Percentiles rank a stretch among this genome's conserved stretches.
phyloP scores from a whole-genome alignment of 1,140 invertebrate species.

The Microplitis demolitor region DNA sequence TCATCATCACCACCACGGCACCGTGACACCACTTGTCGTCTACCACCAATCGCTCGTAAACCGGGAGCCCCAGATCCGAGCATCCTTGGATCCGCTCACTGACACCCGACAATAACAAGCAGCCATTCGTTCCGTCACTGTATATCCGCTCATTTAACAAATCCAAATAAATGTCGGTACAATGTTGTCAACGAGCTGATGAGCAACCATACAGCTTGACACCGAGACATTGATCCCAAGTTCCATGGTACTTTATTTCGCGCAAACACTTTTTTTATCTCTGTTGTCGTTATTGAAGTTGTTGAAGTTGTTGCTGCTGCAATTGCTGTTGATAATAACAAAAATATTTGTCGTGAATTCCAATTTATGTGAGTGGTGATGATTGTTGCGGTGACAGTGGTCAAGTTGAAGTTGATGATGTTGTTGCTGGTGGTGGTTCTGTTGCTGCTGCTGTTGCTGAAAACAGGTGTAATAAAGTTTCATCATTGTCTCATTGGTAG shows the following conservation, averaged over 20 bases:
- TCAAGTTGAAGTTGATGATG: not conserved
- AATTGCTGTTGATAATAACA: not conserved
- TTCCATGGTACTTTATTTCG: not conserved
- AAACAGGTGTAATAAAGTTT: slow-evolving; percentile 14
- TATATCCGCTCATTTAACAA: slow-evolving; percentile 20
- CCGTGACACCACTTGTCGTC: no score
- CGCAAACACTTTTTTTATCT: not conserved
- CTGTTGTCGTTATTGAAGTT: not conserved
- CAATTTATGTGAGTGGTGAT: not conserved
- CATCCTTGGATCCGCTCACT: not conserved
- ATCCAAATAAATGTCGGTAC: slow-evolving; percentile 23
- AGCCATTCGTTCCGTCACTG: not conserved
- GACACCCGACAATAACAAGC: not conserved
- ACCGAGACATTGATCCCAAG: slow-evolving; percentile 14
- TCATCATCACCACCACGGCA: no score
- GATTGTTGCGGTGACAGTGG: slow-evolving; percentile 2
- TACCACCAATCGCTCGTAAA: no score
- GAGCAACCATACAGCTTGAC: slow-evolving; percentile 3
- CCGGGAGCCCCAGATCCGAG: no score
- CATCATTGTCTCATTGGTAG: slow-evolving; percentile 17
- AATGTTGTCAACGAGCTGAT: not conserved
- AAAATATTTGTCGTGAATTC: not conserved
- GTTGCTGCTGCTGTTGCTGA: not conserved
- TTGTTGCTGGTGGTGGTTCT: not conserved
- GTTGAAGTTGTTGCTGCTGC: not conserved